phyloP scores from a whole-genome alignment of 2,113 vertebrate species.

The Cairina moschata region DNA sequence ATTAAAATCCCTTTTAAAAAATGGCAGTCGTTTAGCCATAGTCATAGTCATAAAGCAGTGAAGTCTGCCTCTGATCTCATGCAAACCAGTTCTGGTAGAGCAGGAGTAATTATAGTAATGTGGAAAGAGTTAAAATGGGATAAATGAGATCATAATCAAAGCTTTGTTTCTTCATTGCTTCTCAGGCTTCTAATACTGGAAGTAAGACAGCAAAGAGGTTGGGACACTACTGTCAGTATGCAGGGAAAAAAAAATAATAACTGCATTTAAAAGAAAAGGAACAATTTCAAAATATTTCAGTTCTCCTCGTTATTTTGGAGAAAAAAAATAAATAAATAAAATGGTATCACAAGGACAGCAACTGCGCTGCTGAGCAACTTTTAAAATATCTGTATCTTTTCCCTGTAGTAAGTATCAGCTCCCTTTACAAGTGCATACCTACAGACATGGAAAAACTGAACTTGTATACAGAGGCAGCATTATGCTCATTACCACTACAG shows the following conservation, averaged over 20 bases:
- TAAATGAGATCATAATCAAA: not conserved
- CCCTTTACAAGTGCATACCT: not conserved
- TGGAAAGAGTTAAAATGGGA: not conserved
- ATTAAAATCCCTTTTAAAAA: not conserved
- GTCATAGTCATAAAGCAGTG: not conserved
- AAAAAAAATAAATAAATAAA: not conserved
- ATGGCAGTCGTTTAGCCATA: not conserved
- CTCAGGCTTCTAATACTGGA: not conserved
- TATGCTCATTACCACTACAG: not conserved
- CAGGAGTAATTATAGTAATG: not conserved
- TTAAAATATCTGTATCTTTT: not conserved
- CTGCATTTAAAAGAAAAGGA: not conserved
- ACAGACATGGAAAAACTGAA: not conserved
- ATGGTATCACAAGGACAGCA: not conserved
- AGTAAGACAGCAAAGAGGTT: not conserved
- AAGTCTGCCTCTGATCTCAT: not conserved
- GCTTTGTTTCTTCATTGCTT: not conserved
- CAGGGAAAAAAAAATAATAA: not conserved
- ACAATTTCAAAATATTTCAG: not conserved
- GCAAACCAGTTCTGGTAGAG: not conserved
- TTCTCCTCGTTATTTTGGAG: not conserved
- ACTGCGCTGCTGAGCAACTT: not conserved
- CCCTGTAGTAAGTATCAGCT: not conserved
- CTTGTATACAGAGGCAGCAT: not conserved
- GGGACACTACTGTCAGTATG: not conserved